A percentile compares a stretch with the other conserved stretches of the same genome.
These are phyloP conservation scores for Brachyrhaphis roseni DNA, from an alignment of 2,797 vertebrate genomes.

Conservation along the genomic window DNA sequence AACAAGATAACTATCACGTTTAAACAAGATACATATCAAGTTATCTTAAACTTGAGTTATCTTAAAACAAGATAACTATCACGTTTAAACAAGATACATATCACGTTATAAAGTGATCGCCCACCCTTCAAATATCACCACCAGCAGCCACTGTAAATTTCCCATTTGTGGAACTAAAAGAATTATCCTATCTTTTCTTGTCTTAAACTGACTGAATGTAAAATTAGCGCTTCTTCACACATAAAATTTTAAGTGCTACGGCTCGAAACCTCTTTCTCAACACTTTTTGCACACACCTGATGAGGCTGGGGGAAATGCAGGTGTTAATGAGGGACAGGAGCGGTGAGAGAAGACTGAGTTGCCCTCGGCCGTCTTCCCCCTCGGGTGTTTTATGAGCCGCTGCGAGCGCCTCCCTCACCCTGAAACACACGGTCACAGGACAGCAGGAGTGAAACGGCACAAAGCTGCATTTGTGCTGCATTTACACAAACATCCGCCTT, in stretches of 20 bases:
- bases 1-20: no score
- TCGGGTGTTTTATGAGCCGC: slow-evolving; percentile 46
- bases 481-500: slow-evolving; percentile 41
- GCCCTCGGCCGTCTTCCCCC: slow-evolving; percentile 58
- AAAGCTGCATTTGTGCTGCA: slow-evolving; percentile 57
- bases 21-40: no score
- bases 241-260: not conserved
- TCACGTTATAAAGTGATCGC: no score
- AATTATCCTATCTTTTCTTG: no score
- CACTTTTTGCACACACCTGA: slow-evolving; percentile 74
- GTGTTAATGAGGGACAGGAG: slow-evolving; percentile 82
- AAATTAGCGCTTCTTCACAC: not conserved
- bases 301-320: slow-evolving; percentile 74
- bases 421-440: slow-evolving; percentile 74
- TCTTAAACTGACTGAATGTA: not conserved
- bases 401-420: slow-evolving; percentile 70
- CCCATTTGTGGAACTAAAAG: no score
- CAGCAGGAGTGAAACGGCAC: slow-evolving; percentile 52
- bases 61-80: no score
- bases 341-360: slow-evolving; percentile 45
- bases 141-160: no score
- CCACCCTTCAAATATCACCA: no score
- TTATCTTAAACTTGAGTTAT: no score
- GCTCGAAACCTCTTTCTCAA: not conserved
- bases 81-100: no score